Evolutionary conservation across 1,140 invertebrate species (phyloP), one percentile per base, ranked within the genome.

Genomic region (Cherax destructor): DNA sequence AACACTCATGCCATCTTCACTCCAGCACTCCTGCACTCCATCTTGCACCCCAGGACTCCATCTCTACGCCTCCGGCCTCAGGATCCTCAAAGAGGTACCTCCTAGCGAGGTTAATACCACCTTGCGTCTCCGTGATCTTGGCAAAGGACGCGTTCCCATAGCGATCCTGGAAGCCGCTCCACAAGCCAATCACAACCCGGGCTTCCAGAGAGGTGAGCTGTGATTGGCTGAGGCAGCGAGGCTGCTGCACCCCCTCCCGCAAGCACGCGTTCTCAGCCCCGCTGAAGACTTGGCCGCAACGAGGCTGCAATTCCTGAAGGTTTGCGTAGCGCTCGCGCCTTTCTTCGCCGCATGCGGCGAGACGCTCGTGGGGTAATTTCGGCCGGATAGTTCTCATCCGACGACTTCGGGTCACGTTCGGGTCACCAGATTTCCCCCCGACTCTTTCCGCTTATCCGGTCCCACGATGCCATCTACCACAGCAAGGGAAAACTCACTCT

Each of bases 321-420:
- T 21, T 21, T 18, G n/a, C 41, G 83, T 74, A 69, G n/a, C 30
- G 61, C n/a, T 7, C 69, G 83, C 21, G 83, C 69, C 83, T 47
- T 85, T 85, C 69, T 85, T 16, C 6, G n/a, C 24, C 21, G 83
- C 13, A 16, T 16, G 24, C 9, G 30, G 65, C 5, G 13, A 21
- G 56, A n/a, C 30, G 21, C 56, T 61, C 41, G 24, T 24, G 11
- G 69, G 24, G 83, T 74, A 85, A 85, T 85, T 85, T 85, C 30
- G 61, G 83, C 47, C 83, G 61, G 83, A 41, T 85, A 74, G 83
- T 85, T 85, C 83, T 85, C 83, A 85, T 85, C 83, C 83, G 83
- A 85, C 83, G 74, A 85, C 65, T 85, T 85, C 65, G 83, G 83
- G 83, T 85, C 83, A 50, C 65, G 83, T 74, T 72, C 65, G 83